These are phyloP conservation scores for Misgurnus anguillicaudatus DNA, from an alignment of 2,113 vertebrate genomes.

Conservation along the genomic window DNA sequence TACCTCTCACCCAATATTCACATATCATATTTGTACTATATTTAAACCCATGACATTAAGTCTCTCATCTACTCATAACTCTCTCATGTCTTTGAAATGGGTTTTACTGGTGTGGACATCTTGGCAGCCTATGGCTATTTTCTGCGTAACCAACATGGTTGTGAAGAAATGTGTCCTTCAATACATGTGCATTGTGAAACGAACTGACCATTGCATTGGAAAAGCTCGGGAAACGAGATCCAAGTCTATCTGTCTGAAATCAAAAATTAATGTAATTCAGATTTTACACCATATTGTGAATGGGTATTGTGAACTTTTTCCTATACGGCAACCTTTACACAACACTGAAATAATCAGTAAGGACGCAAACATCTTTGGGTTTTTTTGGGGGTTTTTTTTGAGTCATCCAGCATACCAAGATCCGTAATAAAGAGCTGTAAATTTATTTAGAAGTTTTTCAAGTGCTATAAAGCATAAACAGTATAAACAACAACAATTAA, in stretches of 20 bases:
- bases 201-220: constrained; percentile 57
- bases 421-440: not conserved
- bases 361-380: not conserved
- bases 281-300: too few relatives aligned
- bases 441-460: constrained; percentile 45
- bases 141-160: constrained; percentile 31
- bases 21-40: constrained; percentile 17
- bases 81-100: not conserved
- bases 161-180: constrained; percentile 42
- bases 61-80: not conserved
- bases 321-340: too few relatives aligned
- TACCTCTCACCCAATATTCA: not conserved
- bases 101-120: constrained; percentile 31
- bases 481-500: not conserved
- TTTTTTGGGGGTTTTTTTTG: too few relatives aligned
- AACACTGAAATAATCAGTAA: too few relatives aligned
- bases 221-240: not conserved
- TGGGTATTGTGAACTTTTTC: too few relatives aligned
- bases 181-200: constrained; percentile 53
- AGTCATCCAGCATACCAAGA: not conserved
- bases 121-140: constrained; percentile 59
- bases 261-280: too few relatives aligned
- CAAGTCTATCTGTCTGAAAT: too few relatives aligned
- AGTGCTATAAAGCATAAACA: not conserved
- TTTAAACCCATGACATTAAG: not conserved